Evolutionary conservation across 2,888 invertebrate genomes (phyloP), one percentile per base, ranked within the genome.

Genomic region (Octodonta nipae): DNA sequence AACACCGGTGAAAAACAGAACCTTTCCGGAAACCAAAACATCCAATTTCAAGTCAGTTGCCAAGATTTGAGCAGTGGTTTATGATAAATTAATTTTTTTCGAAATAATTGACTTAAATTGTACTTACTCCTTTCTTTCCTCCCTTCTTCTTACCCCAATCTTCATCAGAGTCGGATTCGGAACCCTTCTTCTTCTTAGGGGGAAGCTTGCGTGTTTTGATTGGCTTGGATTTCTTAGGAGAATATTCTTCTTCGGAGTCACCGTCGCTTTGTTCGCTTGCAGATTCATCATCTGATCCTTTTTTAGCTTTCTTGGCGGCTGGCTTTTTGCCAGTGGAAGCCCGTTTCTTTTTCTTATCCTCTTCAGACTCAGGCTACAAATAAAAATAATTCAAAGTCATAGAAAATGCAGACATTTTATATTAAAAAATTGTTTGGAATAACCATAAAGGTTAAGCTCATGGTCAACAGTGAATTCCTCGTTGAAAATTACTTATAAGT

Each of bases 101-200:
- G n/a, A n/a, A n/a, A n/a, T n/a, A n/a, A n/a, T n/a, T n/a, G n/a
- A n/a, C n/a, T n/a, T n/a, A n/a, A n/a, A n/a, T n/a, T n/a, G 3
- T 26, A 40, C 44, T 40, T 32, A 49, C 48, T 7, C 54, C 69
- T 62, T 63, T 65, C 40, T 62, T 64, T 20, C n/a, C n/a, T n/a
- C 52, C 54, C 44, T 67, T 67, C 51, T 72, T 73, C 43, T 75
- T 75, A 13, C 66, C 69, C 75, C 78, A 73, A 45, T 78, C 75
- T 45, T 73, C 75, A 51, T 78, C 78, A 13, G 73, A 74, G 44
- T 77, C 78, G 14, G 71, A 71, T 40, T 75, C 75, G 3, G 75
- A 73, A 1, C 72, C 74, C 63, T 71, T 73, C 67, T 73, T 76
- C 66, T 72, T 76, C 63, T 68, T 74, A 48, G 63, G 63, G 33